Conservation (phyloP, 1,140 invertebrate genomes). For the Ridgeia piscesae region DNA sequence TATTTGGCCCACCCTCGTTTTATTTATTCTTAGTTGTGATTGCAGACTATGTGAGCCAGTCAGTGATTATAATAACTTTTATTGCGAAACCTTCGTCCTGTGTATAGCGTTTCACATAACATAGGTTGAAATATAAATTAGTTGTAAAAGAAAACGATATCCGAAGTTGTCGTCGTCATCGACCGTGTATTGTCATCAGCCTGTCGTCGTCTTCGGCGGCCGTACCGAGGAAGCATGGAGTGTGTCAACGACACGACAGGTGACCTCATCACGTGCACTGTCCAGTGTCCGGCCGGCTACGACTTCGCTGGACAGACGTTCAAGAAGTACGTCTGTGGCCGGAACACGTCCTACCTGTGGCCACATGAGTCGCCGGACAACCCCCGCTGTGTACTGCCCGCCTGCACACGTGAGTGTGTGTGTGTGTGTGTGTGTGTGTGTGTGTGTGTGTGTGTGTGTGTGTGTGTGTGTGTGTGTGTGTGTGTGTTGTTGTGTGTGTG, state of each 20-base stretch:
- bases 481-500: neutral
- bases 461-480: neutral
- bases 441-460: neutral
- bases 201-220: constrained; percentile 15
- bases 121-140: too few species aligned
- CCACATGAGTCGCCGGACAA: constrained; percentile 27
- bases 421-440: neutral
- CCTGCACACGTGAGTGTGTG: constrained; percentile 21
- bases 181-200: neutral
- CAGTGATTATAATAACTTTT: too few species aligned
- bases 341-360: constrained; percentile 21
- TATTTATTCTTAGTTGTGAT: too few species aligned
- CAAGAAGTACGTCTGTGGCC: constrained; percentile 19
- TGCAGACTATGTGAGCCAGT: too few species aligned
- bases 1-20: too few species aligned
- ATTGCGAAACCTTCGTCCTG: too few species aligned
- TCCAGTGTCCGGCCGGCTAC: constrained; percentile 13
- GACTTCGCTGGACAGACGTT: constrained; percentile 15
- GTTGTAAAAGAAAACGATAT: too few species aligned
- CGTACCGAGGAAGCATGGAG: constrained; percentile 21
- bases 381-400: constrained; percentile 19
- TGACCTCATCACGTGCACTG: constrained; percentile 15
- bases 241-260: neutral
- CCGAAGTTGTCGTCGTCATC: neutral
- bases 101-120: too few species aligned